Base-by-base conservation (phyloP, 2,888 invertebrate genomes). In the Agrochola litura region DNA sequence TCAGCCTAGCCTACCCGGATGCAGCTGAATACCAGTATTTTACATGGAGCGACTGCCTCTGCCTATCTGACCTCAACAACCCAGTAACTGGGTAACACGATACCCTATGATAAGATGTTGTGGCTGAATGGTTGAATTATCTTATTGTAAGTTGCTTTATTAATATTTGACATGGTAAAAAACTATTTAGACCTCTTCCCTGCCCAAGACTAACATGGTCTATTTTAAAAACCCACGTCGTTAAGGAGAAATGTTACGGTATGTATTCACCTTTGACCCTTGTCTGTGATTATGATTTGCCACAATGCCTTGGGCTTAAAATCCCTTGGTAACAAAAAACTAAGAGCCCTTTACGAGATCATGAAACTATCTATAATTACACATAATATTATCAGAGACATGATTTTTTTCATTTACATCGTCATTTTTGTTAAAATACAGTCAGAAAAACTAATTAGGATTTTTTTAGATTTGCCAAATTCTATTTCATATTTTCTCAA, bases 211-310 rank as follows among this genome's bases (percentile, higher is more conserved):
- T 61, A 25, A 77, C 82, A 70, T 10, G 56, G 3, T 2, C 1
- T 56, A 6, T 69, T 76, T 60, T 12, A 37, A 49, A 66, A 76
- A 52, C 16, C 30, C 9, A 49, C 14, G 6, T 56, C 6, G 6
- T 52, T 9, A 37, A 22, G 25, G 19, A 58, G 52, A 19, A 16
- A 41, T 66, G 9, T 65, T 25, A 41, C 4, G 9, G 37, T 61
- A 25, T 41, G 12, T 56, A 37, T 74, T 81, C 49, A 70, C 8
- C 60, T 66, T 70, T 61, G 82, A 81, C 77, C 80, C 49, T 66
- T 25, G 56, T 58, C 16, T 56, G 4, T 58, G 25, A 56, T 56
- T 43, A 65, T 67, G 22, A 65, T 68, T 49, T 14, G 22, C 19
- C 10, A 52, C 16, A 61, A 54, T 22, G 77, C 78, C 68, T 65